Base-by-base conservation (phyloP, 1,140 invertebrate species). In the Drosophila novamexicana region DNA sequence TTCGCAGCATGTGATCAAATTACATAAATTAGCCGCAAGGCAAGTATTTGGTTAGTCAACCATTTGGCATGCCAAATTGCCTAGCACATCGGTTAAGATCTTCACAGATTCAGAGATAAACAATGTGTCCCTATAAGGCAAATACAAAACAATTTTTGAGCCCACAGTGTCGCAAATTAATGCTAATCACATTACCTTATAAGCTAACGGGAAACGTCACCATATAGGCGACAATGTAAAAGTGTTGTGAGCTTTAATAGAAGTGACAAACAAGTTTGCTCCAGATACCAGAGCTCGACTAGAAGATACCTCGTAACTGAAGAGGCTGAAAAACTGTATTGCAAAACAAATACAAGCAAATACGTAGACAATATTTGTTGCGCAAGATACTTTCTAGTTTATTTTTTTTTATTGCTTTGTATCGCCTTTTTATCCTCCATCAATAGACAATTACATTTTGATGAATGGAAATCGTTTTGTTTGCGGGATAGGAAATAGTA, bases 111-210 rank as follows among this genome's bases (percentile, higher is more conserved):
- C 59, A 54, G 40, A 67, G 29, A 39, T 47, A 66, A 47, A 40
- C 54, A 50, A 45, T 57, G 7, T 44, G 40, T 22, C 70, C 70
- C 47, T 54, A 59, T 40, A 67, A 32, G 47, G 70, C 16, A n/a
- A 53, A 73, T 62, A 50, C 57, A 74, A 68, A 74, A 52, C 36
- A 52, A 54, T 56, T 68, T 4, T 16, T 54, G 34, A 61, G 56
- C 71, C 65, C 71, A 74, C 71, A 56, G 65, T 37, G 10, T 68
- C 54, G 49, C 54, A 49, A 70, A 68, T 73, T 34, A 62, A 74
- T 69, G 71, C 36, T 69, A 74, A 74, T 69, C 65, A 56, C 42
- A 29, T 56, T 40, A n/a, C 71, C 71, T 74, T 69, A 74, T 68
- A 62, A 49, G 71, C 22, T 4, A 6, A 18, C 36, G 16, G 56